phyloP scores from a whole-genome alignment of 1,140 invertebrate species.

The Zaprionus lachaisei region DNA sequence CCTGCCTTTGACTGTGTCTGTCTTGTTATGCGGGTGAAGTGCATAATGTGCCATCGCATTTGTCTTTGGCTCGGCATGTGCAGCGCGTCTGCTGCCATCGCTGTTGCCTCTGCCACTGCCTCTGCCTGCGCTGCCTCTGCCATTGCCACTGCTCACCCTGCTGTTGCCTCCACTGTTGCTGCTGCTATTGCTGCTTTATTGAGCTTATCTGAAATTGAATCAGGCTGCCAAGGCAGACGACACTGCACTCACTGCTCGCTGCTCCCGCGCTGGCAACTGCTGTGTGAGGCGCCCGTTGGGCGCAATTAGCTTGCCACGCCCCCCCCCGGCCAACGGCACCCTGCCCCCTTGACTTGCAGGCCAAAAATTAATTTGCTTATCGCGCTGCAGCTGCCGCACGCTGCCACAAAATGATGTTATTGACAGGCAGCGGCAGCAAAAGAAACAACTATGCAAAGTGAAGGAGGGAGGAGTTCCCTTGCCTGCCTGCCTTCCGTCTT shows the following conservation, averaged over 20 bases:
- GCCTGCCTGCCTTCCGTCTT: background rate
- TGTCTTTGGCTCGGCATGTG: slow-evolving; percentile 63
- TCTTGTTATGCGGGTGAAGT: slow-evolving; percentile 72
- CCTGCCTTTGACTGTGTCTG: slow-evolving; percentile 16
- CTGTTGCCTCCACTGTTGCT: background rate
- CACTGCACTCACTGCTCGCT: slow-evolving; percentile 7
- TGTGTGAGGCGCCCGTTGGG: slow-evolving; percentile 52
- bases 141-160: slow-evolving; percentile 10
- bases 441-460: slow-evolving; percentile 66
- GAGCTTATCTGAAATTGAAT: slow-evolving; percentile 83
- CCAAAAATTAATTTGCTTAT: slow-evolving; percentile 82
- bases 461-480: background rate
- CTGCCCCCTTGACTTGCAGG: slow-evolving; percentile 16
- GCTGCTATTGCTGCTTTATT: slow-evolving; percentile 73
- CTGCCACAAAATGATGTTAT: slow-evolving; percentile 73
- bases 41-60: slow-evolving; percentile 79
- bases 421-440: slow-evolving; percentile 56
- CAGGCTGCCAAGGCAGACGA: slow-evolving; percentile 74
- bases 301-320: slow-evolving; percentile 68
- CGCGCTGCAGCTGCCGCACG: slow-evolving; percentile 70
- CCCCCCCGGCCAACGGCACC: background rate
- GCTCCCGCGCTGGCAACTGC: slow-evolving; percentile 54
- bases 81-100: background rate
- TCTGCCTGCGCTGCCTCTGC: slow-evolving; percentile 36
- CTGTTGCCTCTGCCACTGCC: slow-evolving; percentile 23